Base-by-base conservation (phyloP, 1,140 invertebrate genomes). In the Aphelinus atriplicis region DNA sequence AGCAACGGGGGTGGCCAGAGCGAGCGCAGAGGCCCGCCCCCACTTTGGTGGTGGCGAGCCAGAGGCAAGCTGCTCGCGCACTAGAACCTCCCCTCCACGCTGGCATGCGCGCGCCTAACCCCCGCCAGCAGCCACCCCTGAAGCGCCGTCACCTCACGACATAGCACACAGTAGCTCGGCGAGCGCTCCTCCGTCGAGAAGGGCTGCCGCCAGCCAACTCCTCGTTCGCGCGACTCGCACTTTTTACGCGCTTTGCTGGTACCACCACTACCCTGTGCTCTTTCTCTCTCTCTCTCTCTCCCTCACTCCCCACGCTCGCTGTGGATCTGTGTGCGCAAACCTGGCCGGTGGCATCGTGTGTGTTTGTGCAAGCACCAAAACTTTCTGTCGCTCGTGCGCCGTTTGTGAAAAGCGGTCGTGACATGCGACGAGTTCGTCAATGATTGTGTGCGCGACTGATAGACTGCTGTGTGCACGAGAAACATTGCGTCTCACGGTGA, bases 131-230 rank as follows among this genome's bases (percentile, higher is more conserved):
- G 80, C 82, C 82, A 83, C 84, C 84, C 83, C 81, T 83, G 79
- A 80, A 73, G 77, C 79, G 77, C 79, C 79, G 71, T 76, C 79
- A 80, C 78, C 78, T 82, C 84, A 84, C 82, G 82, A 86, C 83
- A 86, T 85, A 87, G 83, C 80, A 85, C 63, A 60, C 58, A 87
- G 87, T 88, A 87, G 87, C 85, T 87, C 81, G 46, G 80, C 83
- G 84, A 83, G 85, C 83, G 83, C 79, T 82, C 80, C 78, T 73
- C 77, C 81, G 81, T 82, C 78, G 83, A 86, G 84, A 26, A 26
- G 26, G 26, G 26, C 26, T 26, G 26, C 26, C 26, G 26, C 26
- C 26, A 26, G 26, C 26, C 26, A 26, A 26, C 26, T 26, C 26
- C 26, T 26, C 26, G 26, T 26, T 26, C 26, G 26, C 26, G 26